Evolutionary conservation across 2,797 vertebrate genomes (phyloP).

Genomic region (Pteropus rufus): DNA sequence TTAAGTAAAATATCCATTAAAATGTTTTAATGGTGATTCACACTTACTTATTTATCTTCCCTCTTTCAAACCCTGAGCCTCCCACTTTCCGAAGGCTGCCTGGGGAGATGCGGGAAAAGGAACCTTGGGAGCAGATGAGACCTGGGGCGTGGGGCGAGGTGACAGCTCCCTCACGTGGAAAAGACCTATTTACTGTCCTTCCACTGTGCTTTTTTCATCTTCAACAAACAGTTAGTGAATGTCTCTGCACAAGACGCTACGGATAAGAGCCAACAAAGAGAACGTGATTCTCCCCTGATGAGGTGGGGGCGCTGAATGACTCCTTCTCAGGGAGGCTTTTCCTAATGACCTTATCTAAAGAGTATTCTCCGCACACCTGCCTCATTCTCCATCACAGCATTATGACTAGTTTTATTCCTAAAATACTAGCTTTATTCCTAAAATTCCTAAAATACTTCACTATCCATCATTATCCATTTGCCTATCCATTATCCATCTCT

Average conservation of each 20-base stretch:
- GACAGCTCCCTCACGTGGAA: neutral
- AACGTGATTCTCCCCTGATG: neutral
- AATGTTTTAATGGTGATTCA: neutral
- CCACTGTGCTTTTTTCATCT: neutral
- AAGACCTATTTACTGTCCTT: neutral
- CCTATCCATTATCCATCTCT: neutral
- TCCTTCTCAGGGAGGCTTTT: neutral
- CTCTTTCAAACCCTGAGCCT: neutral
- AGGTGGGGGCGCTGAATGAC: too few species aligned
- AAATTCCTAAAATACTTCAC: neutral
- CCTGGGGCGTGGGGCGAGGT: too few species aligned
- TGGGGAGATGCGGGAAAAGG: neutral
- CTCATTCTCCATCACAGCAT: neutral
- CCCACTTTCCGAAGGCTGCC: neutral
- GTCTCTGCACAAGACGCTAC: neutral
- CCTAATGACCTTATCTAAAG: neutral
- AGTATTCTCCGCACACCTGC: neutral
- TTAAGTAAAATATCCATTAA: neutral
- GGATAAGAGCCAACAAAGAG: neutral
- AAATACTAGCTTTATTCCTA: neutral
- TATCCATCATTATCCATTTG: neutral
- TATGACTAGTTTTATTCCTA: neutral
- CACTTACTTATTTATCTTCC: neutral
- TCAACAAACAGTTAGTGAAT: neutral
- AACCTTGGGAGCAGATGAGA: neutral